Conservation (phyloP, 2,113 vertebrate genomes). For the Rhinogobius similis region DNA sequence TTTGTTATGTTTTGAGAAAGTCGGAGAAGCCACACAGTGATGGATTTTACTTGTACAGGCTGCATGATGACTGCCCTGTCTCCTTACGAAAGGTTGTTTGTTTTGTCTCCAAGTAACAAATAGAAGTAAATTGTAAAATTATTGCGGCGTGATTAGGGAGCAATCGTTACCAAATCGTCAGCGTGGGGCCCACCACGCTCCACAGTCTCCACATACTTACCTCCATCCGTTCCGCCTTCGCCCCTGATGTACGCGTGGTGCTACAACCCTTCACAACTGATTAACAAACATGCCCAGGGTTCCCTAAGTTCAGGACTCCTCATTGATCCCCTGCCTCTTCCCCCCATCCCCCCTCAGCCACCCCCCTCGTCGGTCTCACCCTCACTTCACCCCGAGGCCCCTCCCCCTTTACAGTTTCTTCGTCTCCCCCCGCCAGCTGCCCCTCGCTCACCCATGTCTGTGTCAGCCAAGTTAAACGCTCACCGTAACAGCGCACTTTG, state of each 20-base stretch:
- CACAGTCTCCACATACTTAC: background rate
- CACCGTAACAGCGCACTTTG: conserved; percentile 34
- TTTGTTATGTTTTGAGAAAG: too few species aligned
- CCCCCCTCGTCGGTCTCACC: background rate
- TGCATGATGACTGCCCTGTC: too few species aligned
- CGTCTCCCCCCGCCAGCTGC: background rate
- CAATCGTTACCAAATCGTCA: background rate
- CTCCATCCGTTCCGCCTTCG: conserved; percentile 3
- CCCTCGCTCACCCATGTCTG: conserved; percentile 2
- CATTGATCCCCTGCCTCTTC: conserved; percentile 61
- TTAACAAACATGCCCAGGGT: conserved; percentile 79
- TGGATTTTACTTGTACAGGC: too few species aligned
- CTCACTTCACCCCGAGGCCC: conserved; percentile 5
- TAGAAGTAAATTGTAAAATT: background rate
- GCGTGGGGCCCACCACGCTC: background rate
- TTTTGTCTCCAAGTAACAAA: background rate
- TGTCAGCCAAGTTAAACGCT: conserved; percentile 43
- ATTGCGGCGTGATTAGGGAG: background rate
- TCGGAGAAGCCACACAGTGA: too few species aligned
- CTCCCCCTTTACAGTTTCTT: conserved; percentile 9
- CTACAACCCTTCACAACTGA: conserved; percentile 61
- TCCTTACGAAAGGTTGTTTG: background rate
- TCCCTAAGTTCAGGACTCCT: conserved; percentile 75
- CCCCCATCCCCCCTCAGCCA: conserved; percentile 16
- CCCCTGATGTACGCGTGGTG: conserved; percentile 35